Percentiles rank a stretch among this genome's conserved stretches.
phyloP scores from a whole-genome alignment of 2,888 invertebrate genomes.

The Taenaris catops region DNA sequence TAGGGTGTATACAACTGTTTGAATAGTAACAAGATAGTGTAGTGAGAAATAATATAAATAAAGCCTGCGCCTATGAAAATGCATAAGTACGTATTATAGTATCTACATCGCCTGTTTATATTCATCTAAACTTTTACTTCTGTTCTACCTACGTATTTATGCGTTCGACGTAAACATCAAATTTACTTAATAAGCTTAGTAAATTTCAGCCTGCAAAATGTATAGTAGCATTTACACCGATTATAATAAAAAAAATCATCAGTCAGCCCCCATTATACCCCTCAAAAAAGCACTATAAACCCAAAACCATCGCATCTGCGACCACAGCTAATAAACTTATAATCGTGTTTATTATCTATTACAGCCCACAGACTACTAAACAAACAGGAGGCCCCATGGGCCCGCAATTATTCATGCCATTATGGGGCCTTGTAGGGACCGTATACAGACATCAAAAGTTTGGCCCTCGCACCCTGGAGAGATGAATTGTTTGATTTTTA shows the following conservation, averaged over 20 bases:
- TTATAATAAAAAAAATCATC: constrained; percentile 14
- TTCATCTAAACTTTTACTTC: too few relatives aligned
- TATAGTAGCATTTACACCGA: neutral
- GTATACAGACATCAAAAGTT: constrained; percentile 48
- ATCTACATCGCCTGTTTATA: too few relatives aligned
- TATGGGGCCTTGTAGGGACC: constrained; percentile 24
- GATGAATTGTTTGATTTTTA: constrained; percentile 29
- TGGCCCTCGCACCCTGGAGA: constrained; percentile 29
- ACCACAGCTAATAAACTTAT: constrained; percentile 60
- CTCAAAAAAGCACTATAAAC: constrained; percentile 25
- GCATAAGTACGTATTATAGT: too few relatives aligned
- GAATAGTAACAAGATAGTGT: too few relatives aligned
- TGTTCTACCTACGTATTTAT: too few relatives aligned
- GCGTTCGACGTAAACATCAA: too few relatives aligned
- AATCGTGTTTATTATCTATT: constrained; percentile 64
- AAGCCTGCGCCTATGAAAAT: too few relatives aligned
- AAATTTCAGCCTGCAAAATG: too few relatives aligned
- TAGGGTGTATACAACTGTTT: too few relatives aligned
- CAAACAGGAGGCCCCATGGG: constrained; percentile 35
- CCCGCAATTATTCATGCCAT: constrained; percentile 42
- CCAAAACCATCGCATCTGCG: constrained; percentile 39
- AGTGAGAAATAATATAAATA: too few relatives aligned
- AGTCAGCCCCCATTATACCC: constrained; percentile 19
- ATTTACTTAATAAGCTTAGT: too few relatives aligned
- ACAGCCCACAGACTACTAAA: constrained; percentile 31